Conservation (phyloP, 2,113 vertebrate genomes). For the Bambusicola thoracicus region DNA sequence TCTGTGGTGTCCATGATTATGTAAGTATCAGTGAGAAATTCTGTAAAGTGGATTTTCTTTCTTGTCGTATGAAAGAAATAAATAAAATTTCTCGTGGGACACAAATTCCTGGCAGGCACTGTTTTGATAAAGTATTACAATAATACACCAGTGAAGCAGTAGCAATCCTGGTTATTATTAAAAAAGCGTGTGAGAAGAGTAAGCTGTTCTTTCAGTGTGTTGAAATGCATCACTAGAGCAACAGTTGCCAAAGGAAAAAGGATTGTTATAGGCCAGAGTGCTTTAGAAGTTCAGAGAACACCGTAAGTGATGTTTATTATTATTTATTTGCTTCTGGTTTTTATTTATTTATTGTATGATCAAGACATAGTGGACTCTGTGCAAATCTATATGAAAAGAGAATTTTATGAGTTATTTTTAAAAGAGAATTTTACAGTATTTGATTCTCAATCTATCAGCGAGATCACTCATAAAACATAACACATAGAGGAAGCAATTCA, state of each 20-base stretch:
- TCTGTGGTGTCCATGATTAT: rapidly evolving
- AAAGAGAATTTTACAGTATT: background rate
- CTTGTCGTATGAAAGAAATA: constrained; percentile 9
- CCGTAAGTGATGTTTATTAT: constrained; percentile 29
- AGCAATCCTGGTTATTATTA: constrained; percentile 5
- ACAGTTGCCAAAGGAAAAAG: constrained; percentile 43
- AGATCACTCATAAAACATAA: background rate
- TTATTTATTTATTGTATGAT: background rate
- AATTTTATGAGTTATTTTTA: background rate
- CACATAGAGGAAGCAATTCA: rapidly evolving
- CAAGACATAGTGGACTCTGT: background rate
- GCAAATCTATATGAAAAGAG: background rate
- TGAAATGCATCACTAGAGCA: constrained; percentile 47
- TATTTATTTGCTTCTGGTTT: constrained; percentile 26
- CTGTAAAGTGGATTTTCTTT: background rate
- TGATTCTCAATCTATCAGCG: background rate
- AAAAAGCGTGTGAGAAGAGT: background rate
- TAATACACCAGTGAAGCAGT: constrained; percentile 26
- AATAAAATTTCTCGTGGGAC: constrained; percentile 24
- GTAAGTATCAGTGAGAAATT: background rate
- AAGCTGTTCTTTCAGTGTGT: constrained; percentile 13
- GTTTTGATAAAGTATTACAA: constrained; percentile 61
- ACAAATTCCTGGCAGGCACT: constrained; percentile 22
- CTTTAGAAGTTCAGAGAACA: constrained; percentile 25
- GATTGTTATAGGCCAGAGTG: constrained; percentile 1